These are phyloP conservation scores for Nibea albiflora DNA, from an alignment of 2,113 vertebrate species.

Conservation along the genomic window DNA sequence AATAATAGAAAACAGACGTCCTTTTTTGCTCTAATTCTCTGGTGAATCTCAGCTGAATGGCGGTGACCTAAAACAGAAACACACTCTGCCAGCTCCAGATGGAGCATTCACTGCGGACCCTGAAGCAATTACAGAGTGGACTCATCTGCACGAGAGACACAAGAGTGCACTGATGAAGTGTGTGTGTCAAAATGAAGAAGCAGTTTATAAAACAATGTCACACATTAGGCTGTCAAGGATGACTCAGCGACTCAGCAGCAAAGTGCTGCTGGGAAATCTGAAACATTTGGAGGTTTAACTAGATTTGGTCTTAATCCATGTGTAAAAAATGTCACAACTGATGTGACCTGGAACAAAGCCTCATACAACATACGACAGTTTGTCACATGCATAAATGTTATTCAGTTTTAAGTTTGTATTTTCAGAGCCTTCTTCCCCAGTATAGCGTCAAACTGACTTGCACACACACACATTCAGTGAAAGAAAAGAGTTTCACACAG, in stretches of 20 bases:
- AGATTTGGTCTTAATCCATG: too few relatives aligned
- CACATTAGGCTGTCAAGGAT: not conserved
- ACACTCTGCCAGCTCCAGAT: slow-evolving; percentile 48
- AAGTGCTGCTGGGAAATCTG: not conserved
- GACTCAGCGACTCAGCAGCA: not conserved
- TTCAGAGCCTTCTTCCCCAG: not conserved
- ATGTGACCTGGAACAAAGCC: not conserved
- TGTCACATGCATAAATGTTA: not conserved
- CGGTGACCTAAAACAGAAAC: slow-evolving; percentile 34
- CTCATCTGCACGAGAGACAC: slow-evolving; percentile 38
- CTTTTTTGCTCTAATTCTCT: slow-evolving; percentile 17
- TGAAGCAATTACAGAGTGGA: slow-evolving; percentile 12
- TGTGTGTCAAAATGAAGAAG: not conserved
- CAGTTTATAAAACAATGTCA: too few relatives aligned
- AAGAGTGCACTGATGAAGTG: not conserved
- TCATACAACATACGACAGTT: not conserved
- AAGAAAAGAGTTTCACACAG: not conserved
- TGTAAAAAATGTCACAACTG: too few relatives aligned
- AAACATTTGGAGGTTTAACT: not conserved
- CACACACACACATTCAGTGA: not conserved
- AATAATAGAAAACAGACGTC: not conserved
- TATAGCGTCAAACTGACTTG: not conserved
- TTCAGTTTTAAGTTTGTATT: not conserved
- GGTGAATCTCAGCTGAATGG: slow-evolving; percentile 30
- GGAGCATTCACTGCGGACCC: slow-evolving; percentile 38